Base-by-base conservation (phyloP, 2,888 invertebrate species). In the Pseudeuparius sepicola region DNA sequence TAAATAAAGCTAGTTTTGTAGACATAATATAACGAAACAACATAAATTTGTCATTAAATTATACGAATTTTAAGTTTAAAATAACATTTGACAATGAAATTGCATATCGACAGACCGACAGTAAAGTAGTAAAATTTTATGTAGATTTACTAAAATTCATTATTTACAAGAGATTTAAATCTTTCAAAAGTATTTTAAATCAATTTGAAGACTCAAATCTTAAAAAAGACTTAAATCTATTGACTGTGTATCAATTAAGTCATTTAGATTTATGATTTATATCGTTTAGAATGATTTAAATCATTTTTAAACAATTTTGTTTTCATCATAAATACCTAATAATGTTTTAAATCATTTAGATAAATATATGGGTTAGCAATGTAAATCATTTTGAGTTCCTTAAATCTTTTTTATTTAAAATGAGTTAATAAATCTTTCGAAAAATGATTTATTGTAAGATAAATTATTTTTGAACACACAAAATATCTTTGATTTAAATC, bases 1-100 rank as follows among this genome's bases (percentile, higher is more conserved):
- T 20, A 20, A 20, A 20, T 20, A 20, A 20, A 20, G n/a, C 20
- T 7, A 20, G n/a, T 20, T 7, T n/a, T 20, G 20, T 20, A 20
- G n/a, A n/a, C n/a, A n/a, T n/a, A n/a, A n/a, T n/a, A n/a, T n/a
- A n/a, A n/a, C n/a, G n/a, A n/a, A n/a, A n/a, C n/a, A n/a, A n/a
- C n/a, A 20, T 20, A 6, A 20, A 20, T 20, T 7, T 6, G 20
- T 20, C 6, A 6, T 20, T 20, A 20, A 7, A 20, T 20, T 20
- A 20, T 20, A 20, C 6, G 6, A 20, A 20, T 20, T 20, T 7
- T 20, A 20, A 6, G 6, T 7, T 20, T 20, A 7, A 20, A 6
- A 20, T n/a, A 20, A 20, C 6, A 20, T 20, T 7, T 20, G 6
- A 7, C 6, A 7, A 20, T 7, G 6, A 7, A 20, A 7, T 20